Evolutionary conservation across 2,797 vertebrate species (phyloP).

Genomic region (Cygnus olor): DNA sequence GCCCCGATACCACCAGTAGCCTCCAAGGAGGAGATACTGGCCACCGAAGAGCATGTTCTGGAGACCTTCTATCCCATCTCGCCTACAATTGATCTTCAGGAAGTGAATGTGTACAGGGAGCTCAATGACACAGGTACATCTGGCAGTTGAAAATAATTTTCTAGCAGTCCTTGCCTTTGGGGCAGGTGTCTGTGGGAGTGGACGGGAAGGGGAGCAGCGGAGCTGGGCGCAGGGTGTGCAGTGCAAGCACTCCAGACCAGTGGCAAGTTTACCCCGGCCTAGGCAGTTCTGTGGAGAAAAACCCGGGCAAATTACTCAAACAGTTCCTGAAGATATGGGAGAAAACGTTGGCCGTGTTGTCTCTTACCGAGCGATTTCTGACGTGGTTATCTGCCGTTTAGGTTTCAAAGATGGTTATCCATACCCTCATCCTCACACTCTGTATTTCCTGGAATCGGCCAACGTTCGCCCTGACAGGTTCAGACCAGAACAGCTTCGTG

Average conservation of each 20-base stretch:
- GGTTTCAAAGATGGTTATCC: conserved; percentile 87
- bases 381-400: conserved; percentile 50
- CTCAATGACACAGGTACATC: conserved; percentile 80
- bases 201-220: background rate
- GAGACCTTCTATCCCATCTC: conserved; percentile 89
- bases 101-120: conserved; percentile 81
- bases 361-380: background rate
- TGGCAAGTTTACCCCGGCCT: accelerated
- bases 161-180: background rate
- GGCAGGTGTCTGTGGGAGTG: background rate
- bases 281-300: background rate
- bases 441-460: conserved; percentile 84
- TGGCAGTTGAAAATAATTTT: accelerated
- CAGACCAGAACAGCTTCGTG: conserved; percentile 85
- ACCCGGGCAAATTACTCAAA: background rate
- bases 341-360: background rate
- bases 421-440: conserved; percentile 88
- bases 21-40: conserved; percentile 82
- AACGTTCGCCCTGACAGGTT: conserved; percentile 69
- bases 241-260: background rate
- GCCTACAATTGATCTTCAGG: conserved; percentile 90
- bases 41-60: conserved; percentile 80
- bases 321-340: background rate
- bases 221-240: background rate
- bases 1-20: conserved; percentile 82